Evolutionary conservation across 2,797 vertebrate species (phyloP).

Genomic region (Phalloptychus januarius): DNA sequence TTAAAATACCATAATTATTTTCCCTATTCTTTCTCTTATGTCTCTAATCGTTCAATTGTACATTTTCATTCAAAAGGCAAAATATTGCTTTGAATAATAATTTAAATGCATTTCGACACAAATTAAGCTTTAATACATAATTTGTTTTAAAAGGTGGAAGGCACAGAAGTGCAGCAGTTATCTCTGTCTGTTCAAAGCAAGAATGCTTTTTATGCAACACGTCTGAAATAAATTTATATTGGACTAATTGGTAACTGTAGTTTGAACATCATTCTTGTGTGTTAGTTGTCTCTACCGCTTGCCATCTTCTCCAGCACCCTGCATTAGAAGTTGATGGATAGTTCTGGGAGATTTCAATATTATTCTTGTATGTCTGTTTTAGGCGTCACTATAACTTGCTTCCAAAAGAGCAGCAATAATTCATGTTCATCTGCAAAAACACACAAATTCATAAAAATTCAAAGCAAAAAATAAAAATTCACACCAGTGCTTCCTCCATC

Average conservation of each 20-base stretch:
- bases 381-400: neutral
- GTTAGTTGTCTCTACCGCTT: neutral
- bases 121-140: neutral
- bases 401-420: neutral
- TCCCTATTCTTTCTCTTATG: neutral
- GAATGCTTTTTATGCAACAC: neutral
- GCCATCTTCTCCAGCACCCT: neutral
- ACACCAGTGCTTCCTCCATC: neutral
- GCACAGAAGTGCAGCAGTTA: neutral
- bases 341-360: neutral
- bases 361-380: neutral
- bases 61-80: neutral
- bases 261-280: neutral
- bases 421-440: neutral
- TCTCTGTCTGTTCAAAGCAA: neutral
- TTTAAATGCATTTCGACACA: neutral
- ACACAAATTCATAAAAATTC: neutral
- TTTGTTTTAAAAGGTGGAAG: neutral
- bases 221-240: neutral
- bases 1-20: constrained; percentile 1
- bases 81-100: constrained; percentile 1
- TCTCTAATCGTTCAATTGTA: neutral
- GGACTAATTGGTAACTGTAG: neutral
- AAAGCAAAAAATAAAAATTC: neutral
- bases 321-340: neutral